These are phyloP conservation scores for Motacilla tschutschensis DNA, from an alignment of 2,113 vertebrate species.

Conservation along the genomic window DNA sequence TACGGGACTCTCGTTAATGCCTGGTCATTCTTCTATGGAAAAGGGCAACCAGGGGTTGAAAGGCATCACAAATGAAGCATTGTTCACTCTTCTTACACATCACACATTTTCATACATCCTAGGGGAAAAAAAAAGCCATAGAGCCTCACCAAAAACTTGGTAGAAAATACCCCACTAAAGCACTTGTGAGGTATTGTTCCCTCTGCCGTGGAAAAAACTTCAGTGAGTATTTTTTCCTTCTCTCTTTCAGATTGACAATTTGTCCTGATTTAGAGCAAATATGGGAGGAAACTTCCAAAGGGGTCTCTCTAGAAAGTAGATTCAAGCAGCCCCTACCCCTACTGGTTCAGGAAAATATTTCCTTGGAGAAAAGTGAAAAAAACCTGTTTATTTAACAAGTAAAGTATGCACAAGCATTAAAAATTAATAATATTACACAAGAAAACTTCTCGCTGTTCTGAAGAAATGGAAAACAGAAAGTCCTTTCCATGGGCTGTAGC, in stretches of 20 bases:
- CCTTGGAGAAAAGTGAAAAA: background rate
- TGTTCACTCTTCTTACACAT: background rate
- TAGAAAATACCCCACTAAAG: background rate
- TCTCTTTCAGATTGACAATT: background rate
- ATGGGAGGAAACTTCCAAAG: background rate
- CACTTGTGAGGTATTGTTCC: accelerated
- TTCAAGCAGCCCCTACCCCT: background rate
- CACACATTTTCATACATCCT: background rate
- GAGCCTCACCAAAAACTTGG: background rate
- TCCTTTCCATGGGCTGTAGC: background rate
- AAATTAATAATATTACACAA: background rate
- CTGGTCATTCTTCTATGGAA: background rate
- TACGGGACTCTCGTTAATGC: background rate
- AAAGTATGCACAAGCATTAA: background rate
- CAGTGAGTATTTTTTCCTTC: background rate
- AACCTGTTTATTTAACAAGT: background rate
- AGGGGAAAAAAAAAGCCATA: background rate
- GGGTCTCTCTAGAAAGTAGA: background rate
- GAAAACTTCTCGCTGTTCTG: background rate
- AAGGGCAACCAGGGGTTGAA: background rate
- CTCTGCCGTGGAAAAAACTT: background rate
- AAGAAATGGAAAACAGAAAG: background rate
- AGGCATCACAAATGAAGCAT: background rate
- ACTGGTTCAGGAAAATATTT: background rate
- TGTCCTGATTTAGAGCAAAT: background rate